Percentiles rank a stretch among this genome's conserved stretches.
phyloP scores from a whole-genome alignment of 2,888 invertebrate species.

The Stenurella melanura region DNA sequence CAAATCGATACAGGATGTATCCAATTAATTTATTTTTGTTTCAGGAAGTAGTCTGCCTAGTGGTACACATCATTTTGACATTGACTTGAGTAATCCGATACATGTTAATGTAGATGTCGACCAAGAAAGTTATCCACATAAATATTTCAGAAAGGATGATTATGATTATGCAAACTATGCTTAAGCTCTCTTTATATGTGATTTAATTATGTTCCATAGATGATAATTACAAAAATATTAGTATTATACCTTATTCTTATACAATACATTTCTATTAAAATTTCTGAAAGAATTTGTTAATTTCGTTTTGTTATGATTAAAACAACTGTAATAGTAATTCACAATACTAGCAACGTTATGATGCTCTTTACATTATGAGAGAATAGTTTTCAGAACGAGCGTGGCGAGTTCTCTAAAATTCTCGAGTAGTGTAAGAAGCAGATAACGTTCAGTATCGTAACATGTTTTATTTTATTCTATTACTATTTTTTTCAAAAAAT shows the following conservation, averaged over 20 bases:
- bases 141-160: conserved; percentile 53
- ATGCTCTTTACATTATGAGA: too few relatives aligned
- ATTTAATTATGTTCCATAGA: conserved; percentile 36
- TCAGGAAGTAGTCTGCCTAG: conserved; percentile 44
- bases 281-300: neutral
- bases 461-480: too few relatives aligned
- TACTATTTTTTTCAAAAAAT: too few relatives aligned
- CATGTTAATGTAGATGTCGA: conserved; percentile 69
- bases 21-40: conserved; percentile 31
- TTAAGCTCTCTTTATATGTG: conserved; percentile 45
- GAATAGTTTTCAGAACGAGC: too few relatives aligned
- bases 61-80: conserved; percentile 63
- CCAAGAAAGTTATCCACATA: conserved; percentile 48
- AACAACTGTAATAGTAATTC: too few relatives aligned
- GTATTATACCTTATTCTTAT: conserved; percentile 10
- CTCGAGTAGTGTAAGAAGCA: too few relatives aligned
- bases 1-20: too few relatives aligned
- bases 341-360: too few relatives aligned
- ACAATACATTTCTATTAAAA: conserved; percentile 33
- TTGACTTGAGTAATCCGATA: conserved; percentile 72
- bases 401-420: too few relatives aligned
- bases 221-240: conserved; percentile 7
- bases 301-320: neutral
- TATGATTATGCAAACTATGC: conserved; percentile 53
- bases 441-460: too few relatives aligned